Evolutionary conservation across 1,140 invertebrate species (phyloP).

Genomic region (Procambarus virginalis): DNA sequence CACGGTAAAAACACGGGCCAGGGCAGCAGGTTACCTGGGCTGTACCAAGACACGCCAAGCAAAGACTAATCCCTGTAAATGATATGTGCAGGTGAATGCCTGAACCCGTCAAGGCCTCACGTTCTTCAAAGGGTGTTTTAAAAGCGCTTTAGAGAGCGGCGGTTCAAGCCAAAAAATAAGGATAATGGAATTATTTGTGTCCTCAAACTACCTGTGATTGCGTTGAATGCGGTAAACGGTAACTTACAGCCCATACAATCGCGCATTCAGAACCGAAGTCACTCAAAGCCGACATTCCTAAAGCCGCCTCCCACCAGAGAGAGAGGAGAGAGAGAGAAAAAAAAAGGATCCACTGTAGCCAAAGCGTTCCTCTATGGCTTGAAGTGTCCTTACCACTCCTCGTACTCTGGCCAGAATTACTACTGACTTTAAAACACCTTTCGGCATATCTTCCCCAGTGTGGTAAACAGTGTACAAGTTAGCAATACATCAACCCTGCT

Average conservation of each 20-base stretch:
- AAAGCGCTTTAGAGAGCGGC: slow-evolving; percentile 20
- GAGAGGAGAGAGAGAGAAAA: neutral
- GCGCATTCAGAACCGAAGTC: slow-evolving; percentile 47
- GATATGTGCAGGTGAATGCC: slow-evolving; percentile 23
- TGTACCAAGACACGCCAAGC: neutral
- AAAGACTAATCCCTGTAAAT: slow-evolving; percentile 46
- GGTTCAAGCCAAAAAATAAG: slow-evolving; percentile 26
- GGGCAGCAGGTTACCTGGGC: too few species aligned
- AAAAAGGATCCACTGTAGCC: slow-evolving; percentile 40
- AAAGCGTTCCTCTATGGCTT: slow-evolving; percentile 7
- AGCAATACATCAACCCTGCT: too few species aligned
- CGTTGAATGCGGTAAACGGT: slow-evolving; percentile 50
- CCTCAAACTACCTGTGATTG: slow-evolving; percentile 57
- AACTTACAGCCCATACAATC: slow-evolving; percentile 52
- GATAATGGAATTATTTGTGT: slow-evolving; percentile 56
- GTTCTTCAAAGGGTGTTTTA: slow-evolving; percentile 44
- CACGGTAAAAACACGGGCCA: too few species aligned
- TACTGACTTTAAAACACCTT: neutral
- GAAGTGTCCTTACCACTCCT: neutral
- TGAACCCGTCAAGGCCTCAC: neutral
- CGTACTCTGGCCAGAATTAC: neutral
- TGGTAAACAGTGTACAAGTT: neutral
- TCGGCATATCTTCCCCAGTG: neutral
- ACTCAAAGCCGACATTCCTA: slow-evolving; percentile 60
- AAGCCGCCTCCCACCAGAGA: slow-evolving; percentile 37